Evolutionary conservation across 2,888 invertebrate species (phyloP).

Genomic region (Polyploca ridens): DNA sequence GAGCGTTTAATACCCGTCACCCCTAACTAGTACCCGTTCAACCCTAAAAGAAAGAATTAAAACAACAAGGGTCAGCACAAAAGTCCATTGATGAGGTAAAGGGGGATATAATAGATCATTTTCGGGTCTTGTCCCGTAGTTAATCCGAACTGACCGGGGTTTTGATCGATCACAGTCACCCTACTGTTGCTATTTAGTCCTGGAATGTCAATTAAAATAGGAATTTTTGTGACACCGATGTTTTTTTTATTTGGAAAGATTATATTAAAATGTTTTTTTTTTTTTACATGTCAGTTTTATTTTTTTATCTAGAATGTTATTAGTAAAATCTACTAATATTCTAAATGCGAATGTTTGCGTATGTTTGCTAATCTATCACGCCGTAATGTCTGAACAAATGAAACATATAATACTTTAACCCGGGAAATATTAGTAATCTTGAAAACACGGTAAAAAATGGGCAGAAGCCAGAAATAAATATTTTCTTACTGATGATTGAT

Average conservation of each 20-base stretch:
- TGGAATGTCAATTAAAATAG: constrained; percentile 61
- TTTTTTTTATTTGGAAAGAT: not conserved
- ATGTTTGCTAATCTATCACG: too few relatives aligned
- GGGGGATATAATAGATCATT: constrained; percentile 82
- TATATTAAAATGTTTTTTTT: too few relatives aligned
- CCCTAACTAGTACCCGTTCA: constrained; percentile 46
- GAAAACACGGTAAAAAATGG: too few relatives aligned
- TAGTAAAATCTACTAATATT: too few relatives aligned
- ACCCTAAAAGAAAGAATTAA: constrained; percentile 78
- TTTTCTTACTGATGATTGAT: too few relatives aligned
- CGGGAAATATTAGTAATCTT: too few relatives aligned
- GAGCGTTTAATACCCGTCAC: constrained; percentile 25
- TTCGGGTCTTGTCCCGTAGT: constrained; percentile 76
- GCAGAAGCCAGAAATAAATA: too few relatives aligned
- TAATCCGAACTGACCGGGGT: constrained; percentile 65
- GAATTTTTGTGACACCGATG: not conserved
- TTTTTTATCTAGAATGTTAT: too few relatives aligned
- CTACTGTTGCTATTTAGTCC: constrained; percentile 36
- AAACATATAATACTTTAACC: too few relatives aligned
- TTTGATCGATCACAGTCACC: constrained; percentile 46
- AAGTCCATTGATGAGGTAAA: constrained; percentile 80
- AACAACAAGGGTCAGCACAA: constrained; percentile 75
- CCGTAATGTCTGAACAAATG: too few relatives aligned
- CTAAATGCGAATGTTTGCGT: too few relatives aligned
- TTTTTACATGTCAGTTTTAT: not conserved